Evolutionary conservation across 2,888 invertebrate genomes (phyloP).

Genomic region (Seladonia tumulorum): DNA sequence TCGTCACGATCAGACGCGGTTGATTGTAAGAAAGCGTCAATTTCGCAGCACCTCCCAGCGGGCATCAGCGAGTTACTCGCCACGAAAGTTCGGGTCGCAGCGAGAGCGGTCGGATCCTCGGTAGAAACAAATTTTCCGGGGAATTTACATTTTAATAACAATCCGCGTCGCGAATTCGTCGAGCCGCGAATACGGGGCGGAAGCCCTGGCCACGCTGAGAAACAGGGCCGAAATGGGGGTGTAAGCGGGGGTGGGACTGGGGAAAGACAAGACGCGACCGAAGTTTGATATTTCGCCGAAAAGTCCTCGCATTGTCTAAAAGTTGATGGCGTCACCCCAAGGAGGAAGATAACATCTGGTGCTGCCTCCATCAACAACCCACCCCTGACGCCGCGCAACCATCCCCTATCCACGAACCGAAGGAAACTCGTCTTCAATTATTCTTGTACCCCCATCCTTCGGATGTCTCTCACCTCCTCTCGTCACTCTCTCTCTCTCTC

Average conservation of each 20-base stretch:
- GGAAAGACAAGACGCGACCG: conserved; percentile 72
- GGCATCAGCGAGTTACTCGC: neutral
- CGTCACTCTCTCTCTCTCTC: neutral
- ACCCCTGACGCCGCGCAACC: conserved; percentile 71
- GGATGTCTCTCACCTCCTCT: conserved; percentile 26
- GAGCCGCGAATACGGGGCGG: conserved; percentile 17
- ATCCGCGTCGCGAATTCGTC: conserved; percentile 55
- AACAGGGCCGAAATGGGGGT: neutral
- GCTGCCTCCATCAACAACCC: conserved; percentile 81
- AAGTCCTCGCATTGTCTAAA: conserved; percentile 82
- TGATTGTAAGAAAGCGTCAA: neutral
- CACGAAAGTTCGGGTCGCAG: neutral
- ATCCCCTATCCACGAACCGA: conserved; percentile 72
- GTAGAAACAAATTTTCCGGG: conserved; percentile 56
- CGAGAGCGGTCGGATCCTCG: neutral
- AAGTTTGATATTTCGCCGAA: conserved; percentile 81
- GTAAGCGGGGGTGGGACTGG: conserved; percentile 25
- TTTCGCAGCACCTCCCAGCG: neutral
- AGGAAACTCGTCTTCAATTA: conserved; percentile 83
- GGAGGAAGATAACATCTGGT: conserved; percentile 82
- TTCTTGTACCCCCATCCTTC: conserved; percentile 76
- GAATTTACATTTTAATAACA: conserved; percentile 75
- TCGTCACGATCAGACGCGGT: neutral
- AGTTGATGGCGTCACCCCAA: conserved; percentile 81
- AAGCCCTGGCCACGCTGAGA: neutral